A percentile compares a stretch with the other conserved stretches of the same genome.
Conservation (phyloP, 2,888 invertebrate genomes). For the Nemoura dubitans region DNA sequence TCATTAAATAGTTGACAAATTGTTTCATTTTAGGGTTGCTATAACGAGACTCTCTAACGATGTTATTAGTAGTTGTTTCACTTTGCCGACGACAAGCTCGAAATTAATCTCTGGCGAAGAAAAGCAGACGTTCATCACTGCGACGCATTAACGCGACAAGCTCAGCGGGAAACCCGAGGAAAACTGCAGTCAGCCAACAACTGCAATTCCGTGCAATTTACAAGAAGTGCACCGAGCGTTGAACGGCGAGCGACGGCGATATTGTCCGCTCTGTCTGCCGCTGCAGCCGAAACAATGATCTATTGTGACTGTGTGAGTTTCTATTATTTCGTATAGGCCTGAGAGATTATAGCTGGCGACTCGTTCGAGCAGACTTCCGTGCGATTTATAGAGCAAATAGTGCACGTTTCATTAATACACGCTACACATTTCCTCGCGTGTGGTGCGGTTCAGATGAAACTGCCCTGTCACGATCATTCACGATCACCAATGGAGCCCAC, state of each 20-base stretch:
- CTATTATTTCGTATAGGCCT: not conserved
- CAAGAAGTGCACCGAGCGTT: too few relatives aligned
- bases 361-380: not conserved
- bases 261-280: too few relatives aligned
- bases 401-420: not conserved
- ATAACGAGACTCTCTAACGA: not conserved
- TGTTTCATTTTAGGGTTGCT: not conserved
- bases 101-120: not conserved
- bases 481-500: not conserved
- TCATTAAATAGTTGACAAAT: not conserved
- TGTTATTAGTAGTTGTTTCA: not conserved
- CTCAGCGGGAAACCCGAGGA: too few relatives aligned
- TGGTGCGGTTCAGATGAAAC: conserved; percentile 14
- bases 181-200: too few relatives aligned
- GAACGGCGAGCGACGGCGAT: too few relatives aligned
- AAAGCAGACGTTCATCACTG: not conserved
- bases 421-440: conserved; percentile 15
- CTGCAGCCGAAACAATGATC: not conserved
- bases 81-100: not conserved
- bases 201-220: too few relatives aligned
- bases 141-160: too few relatives aligned
- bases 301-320: not conserved
- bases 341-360: not conserved
- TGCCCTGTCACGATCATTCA: conserved; percentile 20
- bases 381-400: conserved; percentile 14